Evolutionary conservation across 2,888 invertebrate species (phyloP).

Genomic region (Troides oblongomaculatus): DNA sequence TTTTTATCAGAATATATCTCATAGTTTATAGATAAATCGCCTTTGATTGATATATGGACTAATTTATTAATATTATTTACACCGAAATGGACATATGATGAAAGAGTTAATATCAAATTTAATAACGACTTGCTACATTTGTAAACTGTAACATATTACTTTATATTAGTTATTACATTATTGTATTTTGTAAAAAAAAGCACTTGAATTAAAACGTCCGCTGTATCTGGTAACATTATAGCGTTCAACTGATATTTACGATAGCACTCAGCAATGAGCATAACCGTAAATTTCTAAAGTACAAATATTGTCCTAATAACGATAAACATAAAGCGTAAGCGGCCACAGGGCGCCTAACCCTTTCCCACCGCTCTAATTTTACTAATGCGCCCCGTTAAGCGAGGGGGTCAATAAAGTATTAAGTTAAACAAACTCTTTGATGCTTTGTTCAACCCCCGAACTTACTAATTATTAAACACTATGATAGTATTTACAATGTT

Average conservation of each 20-base stretch:
- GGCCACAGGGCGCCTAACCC: conserved; percentile 55
- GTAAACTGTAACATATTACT: too few species aligned
- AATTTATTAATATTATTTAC: too few species aligned
- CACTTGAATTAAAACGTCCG: neutral
- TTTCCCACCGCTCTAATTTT: conserved; percentile 80
- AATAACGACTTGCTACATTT: too few species aligned
- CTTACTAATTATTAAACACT: conserved; percentile 61
- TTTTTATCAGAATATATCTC: too few species aligned
- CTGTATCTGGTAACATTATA: conserved; percentile 23
- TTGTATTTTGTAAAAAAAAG: neutral
- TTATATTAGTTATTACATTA: too few species aligned
- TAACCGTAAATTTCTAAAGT: conserved; percentile 71
- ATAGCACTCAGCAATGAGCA: conserved; percentile 55
- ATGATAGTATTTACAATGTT: conserved; percentile 31
- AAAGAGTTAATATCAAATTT: too few species aligned
- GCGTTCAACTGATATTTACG: conserved; percentile 25
- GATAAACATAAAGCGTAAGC: conserved; percentile 73
- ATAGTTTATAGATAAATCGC: too few species aligned
- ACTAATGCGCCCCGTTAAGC: conserved; percentile 70
- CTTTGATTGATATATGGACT: too few species aligned
- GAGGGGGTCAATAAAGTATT: conserved; percentile 66
- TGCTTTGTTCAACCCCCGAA: conserved; percentile 59
- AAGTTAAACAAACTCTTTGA: conserved; percentile 65
- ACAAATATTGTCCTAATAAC: conserved; percentile 80
- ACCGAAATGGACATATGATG: too few species aligned